Base-by-base conservation (phyloP, 1,140 invertebrate genomes). In the Bombus ignitus region DNA sequence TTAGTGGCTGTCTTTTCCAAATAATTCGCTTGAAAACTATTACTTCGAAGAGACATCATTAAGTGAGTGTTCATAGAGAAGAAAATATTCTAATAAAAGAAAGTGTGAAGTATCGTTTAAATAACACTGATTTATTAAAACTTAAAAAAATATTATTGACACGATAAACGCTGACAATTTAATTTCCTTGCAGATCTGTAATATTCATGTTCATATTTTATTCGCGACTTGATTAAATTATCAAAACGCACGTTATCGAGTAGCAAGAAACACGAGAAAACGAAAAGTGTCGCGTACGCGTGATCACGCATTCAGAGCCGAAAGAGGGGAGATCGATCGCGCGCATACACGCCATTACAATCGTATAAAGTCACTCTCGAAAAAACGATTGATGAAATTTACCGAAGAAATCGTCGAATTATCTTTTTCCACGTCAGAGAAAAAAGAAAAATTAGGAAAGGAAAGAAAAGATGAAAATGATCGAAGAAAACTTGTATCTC, bases 401-500 rank as follows among this genome's bases (percentile, higher is more conserved):
- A 59, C 9, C 12, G 12, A 12, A 6, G 28, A 59, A 71, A 59
- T 66, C 35, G 62, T 62, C 71, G 39, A 47, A 35, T 42, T n/a
- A 28, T n/a, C n/a, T n/a, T 73, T 18, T 22, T 42, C 71, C 32
- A 4, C 28, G 5, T 18, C 13, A 4, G 25, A 47, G 25, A 37
- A 22, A 44, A 57, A 78, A n/a, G 9, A n/a, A 47, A 65, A 53
- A 81, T 53, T 53, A 76, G n/a, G 57, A 12, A 81, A 78, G 44
- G 53, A 59, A 68, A 35, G 25, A 18, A 3, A 39, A 5, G 37
- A 44, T 18, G 47, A 66, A 68, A 84, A 68, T 47, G 39, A 83
- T 44, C 66, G 32, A 42, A 42, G 70, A 76, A 44, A 70, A 71
- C 42, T 70, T 81, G 81, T 65, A 42, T 87, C 80, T 87, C 79